phyloP scores from a whole-genome alignment of 2,113 vertebrate genomes.

The Chunga burmeisteri region DNA sequence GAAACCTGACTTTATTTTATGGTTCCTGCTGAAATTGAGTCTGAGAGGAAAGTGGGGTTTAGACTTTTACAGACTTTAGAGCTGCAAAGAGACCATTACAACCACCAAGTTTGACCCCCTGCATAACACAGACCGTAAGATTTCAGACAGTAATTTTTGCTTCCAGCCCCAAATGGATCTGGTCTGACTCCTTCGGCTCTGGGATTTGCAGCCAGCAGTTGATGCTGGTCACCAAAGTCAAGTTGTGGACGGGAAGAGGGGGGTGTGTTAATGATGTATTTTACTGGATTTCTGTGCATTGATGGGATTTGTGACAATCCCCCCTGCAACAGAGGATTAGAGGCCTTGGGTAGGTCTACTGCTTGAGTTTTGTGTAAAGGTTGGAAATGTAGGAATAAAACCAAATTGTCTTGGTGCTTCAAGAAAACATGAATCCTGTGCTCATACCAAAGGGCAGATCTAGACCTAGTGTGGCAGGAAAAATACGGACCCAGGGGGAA shows the following conservation, averaged over 20 bases:
- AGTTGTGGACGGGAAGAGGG: neutral
- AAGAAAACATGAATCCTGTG: rapidly evolving
- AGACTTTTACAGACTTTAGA: neutral
- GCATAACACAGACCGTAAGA: neutral
- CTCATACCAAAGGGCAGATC: neutral
- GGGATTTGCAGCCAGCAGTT: neutral
- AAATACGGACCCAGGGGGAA: rapidly evolving
- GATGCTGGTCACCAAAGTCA: neutral
- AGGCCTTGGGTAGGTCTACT: neutral
- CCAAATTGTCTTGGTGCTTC: neutral
- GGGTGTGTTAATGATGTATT: rapidly evolving
- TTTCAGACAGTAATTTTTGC: neutral
- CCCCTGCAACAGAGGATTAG: neutral
- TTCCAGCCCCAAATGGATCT: neutral
- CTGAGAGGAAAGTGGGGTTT: conserved; percentile 12
- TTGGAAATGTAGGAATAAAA: neutral
- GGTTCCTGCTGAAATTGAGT: conserved; percentile 54
- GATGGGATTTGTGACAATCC: neutral
- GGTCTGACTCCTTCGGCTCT: neutral
- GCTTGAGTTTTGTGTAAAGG: neutral
- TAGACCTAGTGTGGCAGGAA: neutral
- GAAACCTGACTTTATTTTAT: conserved; percentile 50
- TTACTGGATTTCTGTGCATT: neutral
- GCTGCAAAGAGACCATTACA: neutral
- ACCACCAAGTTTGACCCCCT: neutral